Conservation (phyloP, 2,797 vertebrate genomes). For the Hydrolagus colliei region DNA sequence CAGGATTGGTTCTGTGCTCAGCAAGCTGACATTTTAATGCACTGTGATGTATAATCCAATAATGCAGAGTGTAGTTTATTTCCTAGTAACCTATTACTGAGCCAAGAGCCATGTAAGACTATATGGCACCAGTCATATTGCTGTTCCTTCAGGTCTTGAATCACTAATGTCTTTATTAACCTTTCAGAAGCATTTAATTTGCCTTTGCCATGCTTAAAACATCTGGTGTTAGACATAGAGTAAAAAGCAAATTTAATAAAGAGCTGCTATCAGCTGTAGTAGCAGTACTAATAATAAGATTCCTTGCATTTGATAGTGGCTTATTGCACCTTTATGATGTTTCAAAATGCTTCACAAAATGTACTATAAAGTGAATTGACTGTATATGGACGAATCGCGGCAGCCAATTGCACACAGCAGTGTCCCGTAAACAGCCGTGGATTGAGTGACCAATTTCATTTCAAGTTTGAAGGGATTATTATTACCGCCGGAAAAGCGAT, state of each 20-base stretch:
- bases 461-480: too few relatives aligned
- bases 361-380: too few relatives aligned
- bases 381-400: too few relatives aligned
- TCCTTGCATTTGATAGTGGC: too few relatives aligned
- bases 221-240: background rate
- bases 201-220: background rate
- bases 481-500: too few relatives aligned
- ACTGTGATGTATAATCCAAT: background rate
- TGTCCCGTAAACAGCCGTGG: too few relatives aligned
- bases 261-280: too few relatives aligned
- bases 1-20: background rate
- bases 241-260: background rate
- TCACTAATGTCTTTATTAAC: background rate
- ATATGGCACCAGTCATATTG: background rate
- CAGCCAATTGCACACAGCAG: too few relatives aligned
- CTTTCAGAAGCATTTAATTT: background rate
- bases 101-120: background rate
- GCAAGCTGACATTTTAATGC: background rate
- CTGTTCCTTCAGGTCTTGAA: background rate
- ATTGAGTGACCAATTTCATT: too few relatives aligned
- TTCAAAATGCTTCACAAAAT: too few relatives aligned
- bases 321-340: too few relatives aligned
- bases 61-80: background rate
- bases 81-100: background rate
- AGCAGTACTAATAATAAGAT: too few relatives aligned